phyloP scores from a whole-genome alignment of 2,888 invertebrate genomes.

The Anodontia alba region DNA sequence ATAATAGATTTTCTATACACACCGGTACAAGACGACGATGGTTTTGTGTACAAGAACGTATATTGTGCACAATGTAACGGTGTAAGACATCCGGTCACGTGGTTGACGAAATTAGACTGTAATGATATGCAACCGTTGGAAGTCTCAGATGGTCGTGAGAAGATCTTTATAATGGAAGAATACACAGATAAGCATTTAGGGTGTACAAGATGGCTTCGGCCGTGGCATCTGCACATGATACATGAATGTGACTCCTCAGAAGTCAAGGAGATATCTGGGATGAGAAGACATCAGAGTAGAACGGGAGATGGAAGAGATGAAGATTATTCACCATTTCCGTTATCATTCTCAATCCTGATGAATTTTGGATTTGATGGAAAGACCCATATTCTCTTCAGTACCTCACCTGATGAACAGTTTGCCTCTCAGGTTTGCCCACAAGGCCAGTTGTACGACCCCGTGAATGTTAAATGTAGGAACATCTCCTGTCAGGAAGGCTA shows the following conservation, averaged over 20 bases:
- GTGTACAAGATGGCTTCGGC: conserved; percentile 49
- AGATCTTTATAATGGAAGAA: conserved; percentile 50
- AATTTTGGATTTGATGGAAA: conserved; percentile 81
- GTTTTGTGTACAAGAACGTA: conserved; percentile 74
- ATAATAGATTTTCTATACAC: conserved; percentile 63
- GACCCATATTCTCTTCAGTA: conserved; percentile 76
- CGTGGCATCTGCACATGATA: conserved; percentile 45
- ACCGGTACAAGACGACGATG: conserved; percentile 71
- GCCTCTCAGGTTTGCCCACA: conserved; percentile 44
- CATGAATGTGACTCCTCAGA: conserved; percentile 49
- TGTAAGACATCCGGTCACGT: conserved; percentile 50
- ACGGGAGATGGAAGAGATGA: conserved; percentile 35
- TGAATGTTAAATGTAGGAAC: conserved; percentile 61
- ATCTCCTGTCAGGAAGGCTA: conserved; percentile 65
- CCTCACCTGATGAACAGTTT: conserved; percentile 35
- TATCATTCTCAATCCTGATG: conserved; percentile 77
- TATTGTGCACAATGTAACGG: conserved; percentile 75
- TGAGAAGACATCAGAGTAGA: conserved; percentile 35
- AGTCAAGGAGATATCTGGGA: conserved; percentile 9
- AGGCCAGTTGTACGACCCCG: conserved; percentile 67
- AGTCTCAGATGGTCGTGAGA: conserved; percentile 50
- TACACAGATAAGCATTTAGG: conserved; percentile 32
- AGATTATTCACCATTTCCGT: conserved; percentile 60
- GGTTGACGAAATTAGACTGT: conserved; percentile 68
- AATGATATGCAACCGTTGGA: conserved; percentile 56